phyloP scores from a whole-genome alignment of 2,797 vertebrate genomes.

The Rhinophrynus dorsalis region DNA sequence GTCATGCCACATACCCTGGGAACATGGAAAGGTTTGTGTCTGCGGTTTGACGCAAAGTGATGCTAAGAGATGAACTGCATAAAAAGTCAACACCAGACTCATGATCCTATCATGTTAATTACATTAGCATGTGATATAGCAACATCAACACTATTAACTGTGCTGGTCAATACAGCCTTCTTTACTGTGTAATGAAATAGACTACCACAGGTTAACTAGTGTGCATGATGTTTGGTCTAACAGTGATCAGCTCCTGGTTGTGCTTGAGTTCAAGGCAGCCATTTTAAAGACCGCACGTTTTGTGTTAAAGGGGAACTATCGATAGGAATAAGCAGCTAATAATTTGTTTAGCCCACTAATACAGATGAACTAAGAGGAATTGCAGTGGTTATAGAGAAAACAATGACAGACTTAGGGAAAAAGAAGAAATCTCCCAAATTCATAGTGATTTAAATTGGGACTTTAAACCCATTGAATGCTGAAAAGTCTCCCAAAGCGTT shows the following conservation, averaged over 20 bases:
- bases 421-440: too few relatives aligned
- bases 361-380: too few relatives aligned
- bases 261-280: neutral
- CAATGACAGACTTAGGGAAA: too few relatives aligned
- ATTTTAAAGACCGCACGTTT: neutral
- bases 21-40: slow-evolving; percentile 87
- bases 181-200: slow-evolving; percentile 24
- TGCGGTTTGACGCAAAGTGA: slow-evolving; percentile 72
- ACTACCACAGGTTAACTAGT: neutral
- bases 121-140: neutral
- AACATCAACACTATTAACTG: neutral
- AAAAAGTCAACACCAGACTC: neutral
- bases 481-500: too few relatives aligned
- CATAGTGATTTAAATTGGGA: too few relatives aligned
- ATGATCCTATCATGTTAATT: too few relatives aligned
- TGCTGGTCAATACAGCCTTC: neutral
- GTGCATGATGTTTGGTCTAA: neutral
- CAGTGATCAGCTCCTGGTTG: neutral
- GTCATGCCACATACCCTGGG: slow-evolving; percentile 78
- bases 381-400: too few relatives aligned
- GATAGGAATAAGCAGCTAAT: too few relatives aligned
- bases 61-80: neutral
- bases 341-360: too few relatives aligned
- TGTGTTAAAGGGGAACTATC: too few relatives aligned
- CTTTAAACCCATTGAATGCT: too few relatives aligned